Conservation (phyloP, 2,888 invertebrate genomes). For the Drosophila atroscutellata region DNA sequence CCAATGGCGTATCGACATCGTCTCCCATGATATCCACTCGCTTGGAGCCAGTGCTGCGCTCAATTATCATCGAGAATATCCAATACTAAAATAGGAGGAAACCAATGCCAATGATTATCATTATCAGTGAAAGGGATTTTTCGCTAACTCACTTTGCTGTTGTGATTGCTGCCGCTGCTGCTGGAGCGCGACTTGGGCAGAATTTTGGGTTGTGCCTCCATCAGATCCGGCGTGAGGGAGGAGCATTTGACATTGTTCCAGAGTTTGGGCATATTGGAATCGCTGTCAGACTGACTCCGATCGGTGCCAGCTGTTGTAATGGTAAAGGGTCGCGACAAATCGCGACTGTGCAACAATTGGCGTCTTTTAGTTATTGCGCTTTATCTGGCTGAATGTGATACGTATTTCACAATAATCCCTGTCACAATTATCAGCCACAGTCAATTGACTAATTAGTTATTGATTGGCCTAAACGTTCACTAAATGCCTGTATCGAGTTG, state of each 20-base stretch:
- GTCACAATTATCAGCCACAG: slow-evolving; percentile 47
- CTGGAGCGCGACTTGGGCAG: slow-evolving; percentile 67
- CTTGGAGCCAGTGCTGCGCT: slow-evolving; percentile 77
- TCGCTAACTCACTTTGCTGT: slow-evolving; percentile 69
- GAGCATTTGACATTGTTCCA: slow-evolving; percentile 58
- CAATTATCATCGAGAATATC: slow-evolving; percentile 84
- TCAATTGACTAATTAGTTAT: slow-evolving; percentile 74
- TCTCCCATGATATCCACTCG: slow-evolving; percentile 69
- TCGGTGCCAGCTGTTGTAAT: slow-evolving; percentile 49
- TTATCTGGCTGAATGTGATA: neutral
- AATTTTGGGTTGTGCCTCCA: slow-evolving; percentile 76
- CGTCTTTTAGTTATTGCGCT: slow-evolving; percentile 7
- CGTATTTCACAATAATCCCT: slow-evolving; percentile 62
- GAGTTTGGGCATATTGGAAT: slow-evolving; percentile 75
- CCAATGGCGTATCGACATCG: slow-evolving; percentile 81
- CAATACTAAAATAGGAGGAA: slow-evolving; percentile 71
- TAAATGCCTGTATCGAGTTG: slow-evolving; percentile 17
- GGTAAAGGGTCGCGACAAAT: slow-evolving; percentile 64
- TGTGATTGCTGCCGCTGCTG: slow-evolving; percentile 44
- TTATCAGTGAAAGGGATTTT: neutral
- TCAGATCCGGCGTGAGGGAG: slow-evolving; percentile 73
- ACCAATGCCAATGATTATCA: neutral
- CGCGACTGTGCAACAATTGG: slow-evolving; percentile 46
- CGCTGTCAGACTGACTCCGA: slow-evolving; percentile 9
- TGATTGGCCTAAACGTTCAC: slow-evolving; percentile 62